A percentile compares a stretch with the other conserved stretches of the same genome.
These are phyloP conservation scores for Drosophila mojavensis DNA, from an alignment of 1,140 invertebrate genomes.

Conservation along the genomic window DNA sequence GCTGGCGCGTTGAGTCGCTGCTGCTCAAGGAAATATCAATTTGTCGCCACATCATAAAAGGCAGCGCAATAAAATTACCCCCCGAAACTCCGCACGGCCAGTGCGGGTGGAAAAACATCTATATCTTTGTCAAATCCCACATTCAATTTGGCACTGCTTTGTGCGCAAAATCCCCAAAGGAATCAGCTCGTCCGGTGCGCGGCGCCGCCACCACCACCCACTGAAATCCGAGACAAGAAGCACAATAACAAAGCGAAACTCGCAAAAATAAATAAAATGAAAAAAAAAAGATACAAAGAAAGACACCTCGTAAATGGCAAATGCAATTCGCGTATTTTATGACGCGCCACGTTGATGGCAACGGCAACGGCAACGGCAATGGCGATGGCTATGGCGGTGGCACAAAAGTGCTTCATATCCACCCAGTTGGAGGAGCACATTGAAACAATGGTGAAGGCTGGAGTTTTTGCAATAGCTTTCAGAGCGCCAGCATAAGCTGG, in stretches of 20 bases:
- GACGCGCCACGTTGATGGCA: constrained; percentile 76
- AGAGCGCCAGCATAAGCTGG: constrained; percentile 57
- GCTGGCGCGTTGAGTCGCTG: constrained; percentile 39
- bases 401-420: constrained; percentile 71
- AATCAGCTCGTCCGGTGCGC: constrained; percentile 59
- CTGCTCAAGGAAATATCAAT: constrained; percentile 76
- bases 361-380: constrained; percentile 31
- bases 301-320: constrained; percentile 79
- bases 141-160: constrained; percentile 83
- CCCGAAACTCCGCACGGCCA: constrained; percentile 7
- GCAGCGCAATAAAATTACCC: constrained; percentile 81
- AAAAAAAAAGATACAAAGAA: constrained; percentile 33
- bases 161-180: constrained; percentile 80
- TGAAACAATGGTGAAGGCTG: constrained; percentile 57
- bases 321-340: constrained; percentile 83
- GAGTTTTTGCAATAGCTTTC: constrained; percentile 29
- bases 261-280: constrained; percentile 22
- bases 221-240: constrained; percentile 43
- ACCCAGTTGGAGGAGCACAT: constrained; percentile 11
- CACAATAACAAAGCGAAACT: constrained; percentile 48
- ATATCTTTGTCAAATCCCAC: constrained; percentile 78
- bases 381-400: constrained; percentile 46
- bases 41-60: constrained; percentile 84
- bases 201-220: constrained; percentile 23
- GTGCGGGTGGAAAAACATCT: constrained; percentile 35